Conservation (phyloP, 2,113 vertebrate species). For the Numenius arquata region DNA sequence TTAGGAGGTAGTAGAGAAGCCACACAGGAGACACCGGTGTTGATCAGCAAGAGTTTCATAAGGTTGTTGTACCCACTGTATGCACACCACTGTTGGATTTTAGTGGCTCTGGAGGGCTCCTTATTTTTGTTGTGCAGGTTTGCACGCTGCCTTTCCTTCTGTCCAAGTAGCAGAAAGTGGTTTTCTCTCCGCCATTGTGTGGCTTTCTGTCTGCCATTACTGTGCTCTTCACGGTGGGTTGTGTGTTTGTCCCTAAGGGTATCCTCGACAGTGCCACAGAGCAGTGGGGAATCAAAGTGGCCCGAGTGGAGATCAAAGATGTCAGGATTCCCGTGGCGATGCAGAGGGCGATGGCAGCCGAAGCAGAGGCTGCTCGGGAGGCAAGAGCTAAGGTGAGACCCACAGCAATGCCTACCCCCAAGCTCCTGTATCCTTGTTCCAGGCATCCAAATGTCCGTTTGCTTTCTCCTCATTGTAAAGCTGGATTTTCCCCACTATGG, state of each 20-base stretch:
- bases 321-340: conserved; percentile 82
- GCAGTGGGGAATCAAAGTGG: conserved; percentile 85
- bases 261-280: conserved; percentile 78
- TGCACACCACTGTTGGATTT: accelerated
- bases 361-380: conserved; percentile 84
- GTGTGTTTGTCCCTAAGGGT: conserved; percentile 62
- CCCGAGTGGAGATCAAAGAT: conserved; percentile 86
- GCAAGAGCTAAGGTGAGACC: conserved; percentile 83
- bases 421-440: not conserved
- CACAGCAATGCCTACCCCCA: not conserved
- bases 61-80: accelerated
- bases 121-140: not conserved
- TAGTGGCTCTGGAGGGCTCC: not conserved
- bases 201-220: not conserved
- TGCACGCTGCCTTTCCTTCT: not conserved
- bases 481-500: not conserved
- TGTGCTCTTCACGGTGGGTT: not conserved
- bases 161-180: not conserved
- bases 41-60: not conserved
- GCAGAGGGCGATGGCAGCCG: conserved; percentile 87
- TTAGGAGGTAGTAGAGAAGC: not conserved
- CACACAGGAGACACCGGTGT: not conserved
- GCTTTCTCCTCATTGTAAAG: not conserved
- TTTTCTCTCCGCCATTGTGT: accelerated
- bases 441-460: not conserved